A percentile compares a stretch with the other conserved stretches of the same genome.
Conservation (phyloP, 92 coral and sea anemone genomes). For the Heteractis magnifica region DNA sequence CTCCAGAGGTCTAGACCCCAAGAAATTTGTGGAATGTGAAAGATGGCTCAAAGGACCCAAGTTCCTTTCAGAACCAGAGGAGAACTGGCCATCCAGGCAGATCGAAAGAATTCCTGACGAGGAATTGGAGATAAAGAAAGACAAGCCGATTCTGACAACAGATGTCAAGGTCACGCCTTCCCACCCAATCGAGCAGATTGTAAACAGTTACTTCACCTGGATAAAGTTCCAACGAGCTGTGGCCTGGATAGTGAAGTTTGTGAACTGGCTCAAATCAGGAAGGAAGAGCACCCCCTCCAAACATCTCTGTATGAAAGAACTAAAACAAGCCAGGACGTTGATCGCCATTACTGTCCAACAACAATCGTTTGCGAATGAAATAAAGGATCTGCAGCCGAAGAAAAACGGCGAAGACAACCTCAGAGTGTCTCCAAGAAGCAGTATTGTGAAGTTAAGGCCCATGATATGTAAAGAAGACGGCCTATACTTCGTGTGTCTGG, state of each 20-base stretch:
- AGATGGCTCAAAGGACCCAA: conserved; percentile 64
- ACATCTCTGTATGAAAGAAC: conserved; percentile 28
- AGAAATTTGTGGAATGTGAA: conserved; percentile 40
- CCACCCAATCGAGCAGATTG: conserved; percentile 16
- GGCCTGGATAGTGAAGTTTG: conserved; percentile 44
- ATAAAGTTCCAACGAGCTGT: conserved; percentile 27
- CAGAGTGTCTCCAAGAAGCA: conserved; percentile 32
- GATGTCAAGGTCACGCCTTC: background rate
- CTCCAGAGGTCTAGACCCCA: conserved; percentile 52
- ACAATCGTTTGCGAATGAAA: conserved; percentile 33
- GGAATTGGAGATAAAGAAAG: conserved; percentile 45
- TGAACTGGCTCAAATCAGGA: conserved; percentile 29
- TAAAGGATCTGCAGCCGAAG: conserved; percentile 20
- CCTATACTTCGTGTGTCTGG: conserved; percentile 30
- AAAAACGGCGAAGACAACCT: background rate
- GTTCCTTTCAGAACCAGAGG: conserved; percentile 38
- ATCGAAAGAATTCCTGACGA: conserved; percentile 21
- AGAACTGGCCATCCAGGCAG: conserved; percentile 51
- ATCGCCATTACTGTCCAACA: conserved; percentile 36
- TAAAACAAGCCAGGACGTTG: conserved; percentile 35
- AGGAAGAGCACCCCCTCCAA: conserved; percentile 6
- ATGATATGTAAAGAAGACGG: conserved; percentile 30
- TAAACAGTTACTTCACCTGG: conserved; percentile 47
- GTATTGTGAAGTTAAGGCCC: conserved; percentile 40
- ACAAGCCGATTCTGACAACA: background rate